Percentiles rank a stretch among this genome's conserved stretches.
These are phyloP conservation scores for Hippopotamyrus pictus DNA, from an alignment of 2,797 vertebrate genomes.

Conservation along the genomic window DNA sequence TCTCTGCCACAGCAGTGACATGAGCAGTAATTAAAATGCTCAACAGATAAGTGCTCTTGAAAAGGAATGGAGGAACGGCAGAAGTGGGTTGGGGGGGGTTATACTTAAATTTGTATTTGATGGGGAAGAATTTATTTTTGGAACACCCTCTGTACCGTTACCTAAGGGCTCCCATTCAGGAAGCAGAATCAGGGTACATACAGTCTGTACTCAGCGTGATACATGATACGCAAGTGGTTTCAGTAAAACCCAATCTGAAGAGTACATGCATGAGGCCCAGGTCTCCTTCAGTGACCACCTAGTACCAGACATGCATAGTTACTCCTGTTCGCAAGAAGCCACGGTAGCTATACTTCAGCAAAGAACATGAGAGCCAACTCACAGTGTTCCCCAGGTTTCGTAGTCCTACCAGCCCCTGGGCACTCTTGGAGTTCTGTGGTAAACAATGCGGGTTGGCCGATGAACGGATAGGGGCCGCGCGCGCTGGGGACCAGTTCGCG, in stretches of 20 bases:
- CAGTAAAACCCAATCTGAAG: not conserved
- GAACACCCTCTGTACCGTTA: not conserved
- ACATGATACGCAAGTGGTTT: not conserved
- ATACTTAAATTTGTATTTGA: not conserved
- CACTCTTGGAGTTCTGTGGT: slow-evolving; percentile 84
- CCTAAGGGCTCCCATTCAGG: not conserved
- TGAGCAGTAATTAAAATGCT: not conserved
- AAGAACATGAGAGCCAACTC: slow-evolving; percentile 42
- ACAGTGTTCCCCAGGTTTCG: slow-evolving; percentile 95
- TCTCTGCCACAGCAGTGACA: not conserved
- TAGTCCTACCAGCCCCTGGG: slow-evolving; percentile 86
- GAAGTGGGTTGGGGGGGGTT: not conserved
- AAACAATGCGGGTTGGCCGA: not conserved
- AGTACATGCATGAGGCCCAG: not conserved
- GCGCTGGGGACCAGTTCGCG: not conserved
- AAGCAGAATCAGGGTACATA: not conserved
- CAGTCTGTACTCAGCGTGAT: not conserved
- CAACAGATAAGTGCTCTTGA: slow-evolving; percentile 6
- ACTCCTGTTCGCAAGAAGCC: not conserved
- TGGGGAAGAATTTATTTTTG: not conserved
- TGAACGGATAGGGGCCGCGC: not conserved
- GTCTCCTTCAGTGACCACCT: not conserved
- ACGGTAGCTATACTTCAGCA: not conserved
- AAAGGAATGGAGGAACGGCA: not conserved
- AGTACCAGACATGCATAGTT: not conserved